Base-by-base conservation (phyloP, 2,888 invertebrate genomes). In the Dichetophora obliterata region DNA sequence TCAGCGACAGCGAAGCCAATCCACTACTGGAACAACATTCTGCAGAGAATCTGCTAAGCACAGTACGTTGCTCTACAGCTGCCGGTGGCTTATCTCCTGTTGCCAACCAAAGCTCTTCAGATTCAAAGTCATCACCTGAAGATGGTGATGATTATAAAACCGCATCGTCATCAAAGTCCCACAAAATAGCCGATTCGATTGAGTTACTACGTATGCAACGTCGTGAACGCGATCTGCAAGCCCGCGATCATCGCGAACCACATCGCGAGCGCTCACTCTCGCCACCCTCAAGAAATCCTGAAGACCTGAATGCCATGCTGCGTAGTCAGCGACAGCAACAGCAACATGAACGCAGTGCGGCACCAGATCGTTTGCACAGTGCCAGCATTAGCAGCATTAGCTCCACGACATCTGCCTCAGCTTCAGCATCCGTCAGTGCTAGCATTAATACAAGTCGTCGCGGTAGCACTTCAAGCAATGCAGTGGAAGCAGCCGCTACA, bases 321-420 rank as follows among this genome's bases (percentile, higher is more conserved):
- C 77, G 73, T 24, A 31, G 24, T 24, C 59, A 19, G 37, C 68
- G 16, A 24, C 31, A 63, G 50, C 68, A 27, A 24, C 31, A 63
- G 50, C 77, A 83, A 37, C 80, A 79, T 52, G 87, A 84, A 14
- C 78, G 88, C 9, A 87, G 87, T 22, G 77, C 81, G 9, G 86
- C 86, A 19, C 87, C 86, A 34, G 84, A 87, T 48, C 86, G 88
- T 68, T 75, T 86, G 66, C 84, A 85, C 68, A 85, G 84, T 48
- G 83, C 84, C 6, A 86, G 86, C 81, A 80, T 84, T 14, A 84
- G 85, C 77, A 87, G 87, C 78, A 73, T 83, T 54, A 84, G 86
- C 1, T 87, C 87, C 2, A 81, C 81, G 8, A 79, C 81, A 19
- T 80, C 81, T n/a, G 77, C 68, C 8, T 73, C 31, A 9, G 73